These are phyloP conservation scores for Paralvinella palmiformis DNA, from an alignment of 1,140 invertebrate genomes.

Conservation along the genomic window DNA sequence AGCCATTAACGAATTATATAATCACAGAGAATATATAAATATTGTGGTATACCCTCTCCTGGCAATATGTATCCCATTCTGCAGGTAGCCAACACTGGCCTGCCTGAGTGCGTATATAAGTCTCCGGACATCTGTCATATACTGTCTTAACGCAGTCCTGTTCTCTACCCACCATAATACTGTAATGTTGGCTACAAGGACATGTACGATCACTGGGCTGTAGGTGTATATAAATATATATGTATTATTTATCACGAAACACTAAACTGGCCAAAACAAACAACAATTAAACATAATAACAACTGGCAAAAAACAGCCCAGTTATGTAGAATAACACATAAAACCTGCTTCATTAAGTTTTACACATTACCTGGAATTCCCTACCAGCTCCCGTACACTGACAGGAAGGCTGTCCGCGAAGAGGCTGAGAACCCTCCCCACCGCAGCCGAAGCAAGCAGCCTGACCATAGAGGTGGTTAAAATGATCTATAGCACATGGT, in stretches of 20 bases:
- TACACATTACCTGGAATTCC: constrained; percentile 43
- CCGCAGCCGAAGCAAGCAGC: constrained; percentile 39
- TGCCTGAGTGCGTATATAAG: constrained; percentile 29
- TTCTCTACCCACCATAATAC: constrained; percentile 20
- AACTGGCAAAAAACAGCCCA: no score
- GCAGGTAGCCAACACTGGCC: constrained; percentile 32
- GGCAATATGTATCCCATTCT: constrained; percentile 32
- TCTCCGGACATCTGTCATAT: constrained; percentile 32
- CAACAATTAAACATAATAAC: no score
- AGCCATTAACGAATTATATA: no score
- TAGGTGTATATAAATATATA: constrained; percentile 11
- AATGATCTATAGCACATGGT: constrained; percentile 35
- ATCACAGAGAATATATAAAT: background rate
- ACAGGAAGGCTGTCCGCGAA: constrained; percentile 32
- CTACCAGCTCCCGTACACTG: constrained; percentile 35
- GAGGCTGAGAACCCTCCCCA: constrained; percentile 31
- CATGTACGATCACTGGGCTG: constrained; percentile 40
- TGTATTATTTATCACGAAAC: no score
- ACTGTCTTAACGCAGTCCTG: constrained; percentile 41
- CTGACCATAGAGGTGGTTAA: constrained; percentile 38
- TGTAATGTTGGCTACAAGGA: constrained; percentile 36
- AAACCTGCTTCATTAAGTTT: no score
- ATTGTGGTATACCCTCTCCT: constrained; percentile 3
- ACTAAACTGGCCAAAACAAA: no score
- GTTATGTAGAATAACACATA: no score